Evolutionary conservation across 2,888 invertebrate species (phyloP).

Genomic region (Nephrocerus scutellatus): DNA sequence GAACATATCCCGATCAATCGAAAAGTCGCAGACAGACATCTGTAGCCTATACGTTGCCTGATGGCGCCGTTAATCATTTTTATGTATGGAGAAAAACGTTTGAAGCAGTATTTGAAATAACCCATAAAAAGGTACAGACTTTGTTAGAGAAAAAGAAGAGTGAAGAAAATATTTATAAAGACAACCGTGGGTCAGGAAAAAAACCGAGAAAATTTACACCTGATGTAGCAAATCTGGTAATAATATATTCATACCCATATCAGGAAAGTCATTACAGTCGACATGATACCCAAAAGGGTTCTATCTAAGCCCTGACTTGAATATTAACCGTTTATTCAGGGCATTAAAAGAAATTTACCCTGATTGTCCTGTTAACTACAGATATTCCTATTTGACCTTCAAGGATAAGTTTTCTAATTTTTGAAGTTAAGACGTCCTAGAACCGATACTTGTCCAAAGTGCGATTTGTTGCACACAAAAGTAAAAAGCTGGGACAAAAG

Average conservation of each 20-base stretch:
- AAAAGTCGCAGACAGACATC: slow-evolving; percentile 12
- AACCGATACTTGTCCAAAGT: too few species aligned
- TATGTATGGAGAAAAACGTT: too few species aligned
- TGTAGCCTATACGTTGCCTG: slow-evolving; percentile 12
- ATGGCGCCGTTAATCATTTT: slow-evolving; percentile 8
- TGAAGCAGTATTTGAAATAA: slow-evolving; percentile 9
- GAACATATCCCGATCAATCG: slow-evolving; percentile 9
- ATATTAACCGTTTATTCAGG: slow-evolving; percentile 4
- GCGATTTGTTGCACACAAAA: too few species aligned
- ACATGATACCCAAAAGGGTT: slow-evolving; percentile 1
- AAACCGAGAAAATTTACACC: too few species aligned
- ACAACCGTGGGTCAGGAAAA: slow-evolving; percentile 7
- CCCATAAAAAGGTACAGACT: slow-evolving; percentile 12
- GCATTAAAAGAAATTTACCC: slow-evolving; percentile 11
- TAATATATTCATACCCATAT: too few species aligned
- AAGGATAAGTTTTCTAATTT: too few species aligned
- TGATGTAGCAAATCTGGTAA: too few species aligned
- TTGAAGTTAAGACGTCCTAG: too few species aligned
- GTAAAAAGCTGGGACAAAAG: too few species aligned
- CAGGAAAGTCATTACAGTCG: slow-evolving; percentile 11
- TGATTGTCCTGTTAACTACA: slow-evolving; percentile 12
- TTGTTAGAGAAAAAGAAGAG: slow-evolving; percentile 10
- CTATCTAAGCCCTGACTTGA: not conserved
- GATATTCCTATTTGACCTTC: slow-evolving; percentile 5
- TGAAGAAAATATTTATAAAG: too few species aligned